Evolutionary conservation across 2,113 vertebrate genomes (phyloP).

Genomic region (Vicugna pacos): DNA sequence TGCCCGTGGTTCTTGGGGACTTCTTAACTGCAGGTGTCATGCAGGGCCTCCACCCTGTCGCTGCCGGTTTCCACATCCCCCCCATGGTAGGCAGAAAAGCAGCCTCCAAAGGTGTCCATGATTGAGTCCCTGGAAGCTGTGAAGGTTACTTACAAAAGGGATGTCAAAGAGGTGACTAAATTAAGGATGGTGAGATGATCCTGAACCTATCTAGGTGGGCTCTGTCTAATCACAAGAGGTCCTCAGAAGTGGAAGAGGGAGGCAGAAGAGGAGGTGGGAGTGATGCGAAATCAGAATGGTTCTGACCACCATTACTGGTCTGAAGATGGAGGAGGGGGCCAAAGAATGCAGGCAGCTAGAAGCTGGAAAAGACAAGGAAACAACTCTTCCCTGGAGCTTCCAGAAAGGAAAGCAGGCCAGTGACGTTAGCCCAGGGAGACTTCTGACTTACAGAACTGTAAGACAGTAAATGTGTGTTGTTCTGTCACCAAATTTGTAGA

Average conservation of each 20-base stretch:
- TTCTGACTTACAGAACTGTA: background rate
- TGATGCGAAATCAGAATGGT: background rate
- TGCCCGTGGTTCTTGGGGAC: background rate
- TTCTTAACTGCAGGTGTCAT: background rate
- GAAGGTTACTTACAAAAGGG: background rate
- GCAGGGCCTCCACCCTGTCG: background rate
- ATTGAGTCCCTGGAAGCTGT: background rate
- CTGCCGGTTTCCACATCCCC: background rate
- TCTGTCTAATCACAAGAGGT: background rate
- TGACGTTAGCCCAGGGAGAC: background rate
- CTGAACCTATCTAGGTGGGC: background rate
- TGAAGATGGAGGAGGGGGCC: background rate
- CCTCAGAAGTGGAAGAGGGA: background rate
- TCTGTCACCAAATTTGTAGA: background rate
- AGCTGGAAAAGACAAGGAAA: background rate
- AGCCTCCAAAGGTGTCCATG: background rate
- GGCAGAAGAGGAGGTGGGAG: background rate
- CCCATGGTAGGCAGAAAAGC: accelerated
- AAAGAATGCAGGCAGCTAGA: background rate
- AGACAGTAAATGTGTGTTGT: background rate
- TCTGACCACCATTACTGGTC: background rate
- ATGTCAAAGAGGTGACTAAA: background rate
- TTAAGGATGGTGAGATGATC: background rate
- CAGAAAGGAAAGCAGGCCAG: background rate
- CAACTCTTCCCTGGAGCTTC: background rate